phyloP scores from a whole-genome alignment of 2,888 invertebrate species.

The Prosopocoilus inquinatus region DNA sequence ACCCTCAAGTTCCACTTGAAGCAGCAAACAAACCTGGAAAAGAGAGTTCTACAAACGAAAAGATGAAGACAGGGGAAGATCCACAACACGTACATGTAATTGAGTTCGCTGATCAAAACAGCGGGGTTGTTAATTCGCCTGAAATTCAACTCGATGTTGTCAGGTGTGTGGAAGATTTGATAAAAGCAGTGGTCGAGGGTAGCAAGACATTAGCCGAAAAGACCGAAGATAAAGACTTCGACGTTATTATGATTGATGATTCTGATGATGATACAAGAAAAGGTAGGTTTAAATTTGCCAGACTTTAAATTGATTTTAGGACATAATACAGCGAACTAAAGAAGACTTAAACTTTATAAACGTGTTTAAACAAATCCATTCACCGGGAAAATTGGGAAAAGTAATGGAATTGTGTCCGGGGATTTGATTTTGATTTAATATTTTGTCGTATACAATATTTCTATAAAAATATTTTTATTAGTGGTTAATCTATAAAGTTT shows the following conservation, averaged over 20 bases:
- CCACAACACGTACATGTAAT: too few relatives aligned
- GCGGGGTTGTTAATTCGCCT: neutral
- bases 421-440: too few relatives aligned
- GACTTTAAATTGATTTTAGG: constrained; percentile 36
- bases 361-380: too few relatives aligned
- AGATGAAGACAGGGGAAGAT: neutral
- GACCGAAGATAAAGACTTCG: constrained; percentile 14
- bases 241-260: constrained; percentile 28
- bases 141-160: constrained; percentile 20
- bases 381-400: too few relatives aligned
- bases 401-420: too few relatives aligned
- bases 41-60: neutral
- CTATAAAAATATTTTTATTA: too few relatives aligned
- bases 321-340: too few relatives aligned
- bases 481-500: too few relatives aligned
- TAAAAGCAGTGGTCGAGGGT: constrained; percentile 24
- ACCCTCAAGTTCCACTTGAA: neutral
- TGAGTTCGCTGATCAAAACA: too few relatives aligned
- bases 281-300: too few relatives aligned
- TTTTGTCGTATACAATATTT: too few relatives aligned
- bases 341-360: too few relatives aligned
- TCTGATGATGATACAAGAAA: constrained; percentile 24
- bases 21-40: constrained; percentile 4
- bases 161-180: constrained; percentile 30
- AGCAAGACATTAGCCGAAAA: constrained; percentile 24